Base-by-base conservation (phyloP, 2,113 vertebrate genomes). In the Spilogale gracilis region DNA sequence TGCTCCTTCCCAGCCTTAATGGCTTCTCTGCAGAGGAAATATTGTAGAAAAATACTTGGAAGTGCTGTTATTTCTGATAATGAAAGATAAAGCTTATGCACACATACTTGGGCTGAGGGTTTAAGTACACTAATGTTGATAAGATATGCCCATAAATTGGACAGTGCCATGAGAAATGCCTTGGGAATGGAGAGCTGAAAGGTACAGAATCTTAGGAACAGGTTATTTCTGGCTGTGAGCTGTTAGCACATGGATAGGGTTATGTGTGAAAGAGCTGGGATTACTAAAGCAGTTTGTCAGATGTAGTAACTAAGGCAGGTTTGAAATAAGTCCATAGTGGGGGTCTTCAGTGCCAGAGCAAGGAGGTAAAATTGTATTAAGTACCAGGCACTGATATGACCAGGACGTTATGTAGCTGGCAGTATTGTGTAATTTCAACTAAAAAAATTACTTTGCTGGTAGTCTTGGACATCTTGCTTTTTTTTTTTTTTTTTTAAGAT, bases 351-450 rank as follows among this genome's bases (percentile, higher is more conserved):
- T 85, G 43, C 58, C 78, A 38, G 16, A 73, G 30, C 9, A 52
- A 91, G n/a, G 48, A 45, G 45, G 48, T 89, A 38, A 63, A 81
- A 67, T 65, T 88, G 76, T n/a, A 78, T 4, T 74, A 84, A 91
- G 23, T 82, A 79, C 27, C 16, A 30, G 60, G 43, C 56, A 58
- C 18, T 86, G 73, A 81, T 48, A 65, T 16, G 8, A 60, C 38
- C 27, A 88, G 67, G 89, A 50, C 52, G 69, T 86, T 76, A 56
- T 65, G 23, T 65, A n/a, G 45, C 73, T 97, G 58, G 32, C 32
- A 87, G 8, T 69, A 86, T 61, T 87, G 18, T 83, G 30, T 94
- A 67, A 83, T 96, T 91, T 78, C 87, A 88, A 25, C 52, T 80
- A 32, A 61, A 86, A 81, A 79, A 81, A 11, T 81, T 60, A 85